Conservation (phyloP, 2,888 invertebrate genomes). For the Tigriopus californicus region DNA sequence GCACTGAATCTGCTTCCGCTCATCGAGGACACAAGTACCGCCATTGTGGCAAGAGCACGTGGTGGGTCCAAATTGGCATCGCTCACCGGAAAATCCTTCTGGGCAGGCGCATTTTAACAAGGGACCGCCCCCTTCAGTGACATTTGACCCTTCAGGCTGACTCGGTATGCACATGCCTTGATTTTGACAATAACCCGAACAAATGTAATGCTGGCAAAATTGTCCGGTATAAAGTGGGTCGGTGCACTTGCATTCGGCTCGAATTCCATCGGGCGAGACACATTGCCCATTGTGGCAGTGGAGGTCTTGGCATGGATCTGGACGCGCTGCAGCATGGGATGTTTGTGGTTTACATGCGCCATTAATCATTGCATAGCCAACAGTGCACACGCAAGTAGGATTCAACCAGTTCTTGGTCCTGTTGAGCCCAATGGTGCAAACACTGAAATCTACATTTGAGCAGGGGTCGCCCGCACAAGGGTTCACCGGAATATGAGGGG, state of each 20-base stretch:
- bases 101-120: not conserved
- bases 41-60: conserved; percentile 48
- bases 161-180: conserved; percentile 6
- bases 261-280: conserved; percentile 31
- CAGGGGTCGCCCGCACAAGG: conserved; percentile 42
- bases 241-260: conserved; percentile 36
- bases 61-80: conserved; percentile 34
- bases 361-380: conserved; percentile 19
- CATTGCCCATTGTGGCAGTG: conserved; percentile 43
- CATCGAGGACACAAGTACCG: conserved; percentile 22
- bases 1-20: conserved; percentile 13
- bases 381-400: conserved; percentile 17
- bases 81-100: not conserved
- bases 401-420: conserved; percentile 23
- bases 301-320: conserved; percentile 25
- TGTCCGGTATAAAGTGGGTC: conserved; percentile 41
- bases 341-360: not conserved
- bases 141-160: not conserved
- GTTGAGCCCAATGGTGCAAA: conserved; percentile 27
- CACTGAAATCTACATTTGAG: conserved; percentile 28
- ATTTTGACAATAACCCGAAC: conserved; percentile 32
- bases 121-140: too few species aligned
- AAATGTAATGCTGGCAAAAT: conserved; percentile 46
- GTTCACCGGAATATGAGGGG: conserved; percentile 23
- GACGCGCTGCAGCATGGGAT: too few species aligned